Conservation (phyloP, 2,113 vertebrate genomes). For the Ageneiosus marmoratus region DNA sequence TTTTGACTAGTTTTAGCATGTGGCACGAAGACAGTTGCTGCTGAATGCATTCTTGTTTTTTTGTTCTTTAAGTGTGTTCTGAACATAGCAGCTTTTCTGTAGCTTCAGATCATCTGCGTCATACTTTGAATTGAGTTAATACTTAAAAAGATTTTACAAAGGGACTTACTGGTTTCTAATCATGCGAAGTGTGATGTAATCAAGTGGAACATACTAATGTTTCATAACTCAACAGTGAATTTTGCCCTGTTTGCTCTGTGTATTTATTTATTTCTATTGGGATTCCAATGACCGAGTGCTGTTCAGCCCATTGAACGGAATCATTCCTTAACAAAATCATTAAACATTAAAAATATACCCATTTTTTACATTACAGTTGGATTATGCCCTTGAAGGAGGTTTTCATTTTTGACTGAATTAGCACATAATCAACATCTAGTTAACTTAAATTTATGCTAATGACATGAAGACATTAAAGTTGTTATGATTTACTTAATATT, state of each 20-base stretch:
- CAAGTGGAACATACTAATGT: too few relatives aligned
- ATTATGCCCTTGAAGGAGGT: not conserved
- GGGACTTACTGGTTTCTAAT: not conserved
- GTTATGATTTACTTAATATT: too few relatives aligned
- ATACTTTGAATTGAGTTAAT: not conserved
- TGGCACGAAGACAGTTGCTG: conserved; percentile 47
- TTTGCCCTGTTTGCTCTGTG: not conserved
- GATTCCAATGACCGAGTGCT: not conserved
- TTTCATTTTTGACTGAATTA: too few relatives aligned
- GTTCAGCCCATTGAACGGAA: not conserved
- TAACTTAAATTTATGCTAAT: too few relatives aligned
- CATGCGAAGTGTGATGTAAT: not conserved
- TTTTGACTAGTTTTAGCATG: conserved; percentile 42
- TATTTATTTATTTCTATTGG: not conserved
- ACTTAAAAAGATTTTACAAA: not conserved
- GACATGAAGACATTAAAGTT: too few relatives aligned
- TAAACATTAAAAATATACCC: not conserved
- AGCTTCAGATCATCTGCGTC: not conserved
- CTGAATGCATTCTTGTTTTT: conserved; percentile 44
- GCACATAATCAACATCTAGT: too few relatives aligned
- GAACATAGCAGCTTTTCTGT: not conserved
- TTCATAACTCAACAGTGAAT: not conserved
- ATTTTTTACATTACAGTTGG: not conserved
- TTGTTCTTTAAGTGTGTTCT: conserved; percentile 34
- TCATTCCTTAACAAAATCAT: not conserved